These are phyloP conservation scores for Limnodromus scolopaceus DNA, from an alignment of 2,797 vertebrate genomes.

Conservation along the genomic window DNA sequence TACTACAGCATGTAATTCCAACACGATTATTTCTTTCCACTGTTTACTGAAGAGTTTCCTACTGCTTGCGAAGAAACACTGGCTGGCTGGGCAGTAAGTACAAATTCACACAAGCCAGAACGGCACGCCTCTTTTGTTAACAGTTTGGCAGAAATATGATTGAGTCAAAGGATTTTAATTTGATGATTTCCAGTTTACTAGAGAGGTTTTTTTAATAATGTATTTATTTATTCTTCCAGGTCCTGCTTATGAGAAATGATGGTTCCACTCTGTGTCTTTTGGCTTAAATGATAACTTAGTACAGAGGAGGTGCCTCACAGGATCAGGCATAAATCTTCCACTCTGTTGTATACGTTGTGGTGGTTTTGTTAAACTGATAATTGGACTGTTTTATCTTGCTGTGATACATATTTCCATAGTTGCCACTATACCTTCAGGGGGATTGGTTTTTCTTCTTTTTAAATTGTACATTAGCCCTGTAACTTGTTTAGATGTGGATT, in stretches of 20 bases:
- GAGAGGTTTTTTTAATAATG: background rate
- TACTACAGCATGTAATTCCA: background rate
- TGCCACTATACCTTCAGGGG: background rate
- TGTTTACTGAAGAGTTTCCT: background rate
- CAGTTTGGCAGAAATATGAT: background rate
- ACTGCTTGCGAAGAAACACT: background rate
- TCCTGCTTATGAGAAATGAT: background rate
- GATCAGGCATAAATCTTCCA: background rate
- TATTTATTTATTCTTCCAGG: background rate
- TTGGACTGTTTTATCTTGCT: background rate
- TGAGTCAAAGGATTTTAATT: background rate
- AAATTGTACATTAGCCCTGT: rapidly evolving
- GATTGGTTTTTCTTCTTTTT: background rate
- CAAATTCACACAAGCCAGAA: background rate
- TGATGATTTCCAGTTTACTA: background rate
- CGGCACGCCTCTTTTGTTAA: background rate
- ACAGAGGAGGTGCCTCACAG: background rate
- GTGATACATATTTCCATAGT: background rate
- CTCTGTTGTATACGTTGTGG: background rate
- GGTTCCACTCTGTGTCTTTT: background rate
- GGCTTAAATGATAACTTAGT: background rate
- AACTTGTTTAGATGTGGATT: background rate
- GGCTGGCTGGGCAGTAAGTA: background rate
- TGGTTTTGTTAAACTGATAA: background rate
- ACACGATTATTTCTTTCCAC: background rate